Base-by-base conservation (phyloP, 2,113 vertebrate species). In the Leucosticte australis region DNA sequence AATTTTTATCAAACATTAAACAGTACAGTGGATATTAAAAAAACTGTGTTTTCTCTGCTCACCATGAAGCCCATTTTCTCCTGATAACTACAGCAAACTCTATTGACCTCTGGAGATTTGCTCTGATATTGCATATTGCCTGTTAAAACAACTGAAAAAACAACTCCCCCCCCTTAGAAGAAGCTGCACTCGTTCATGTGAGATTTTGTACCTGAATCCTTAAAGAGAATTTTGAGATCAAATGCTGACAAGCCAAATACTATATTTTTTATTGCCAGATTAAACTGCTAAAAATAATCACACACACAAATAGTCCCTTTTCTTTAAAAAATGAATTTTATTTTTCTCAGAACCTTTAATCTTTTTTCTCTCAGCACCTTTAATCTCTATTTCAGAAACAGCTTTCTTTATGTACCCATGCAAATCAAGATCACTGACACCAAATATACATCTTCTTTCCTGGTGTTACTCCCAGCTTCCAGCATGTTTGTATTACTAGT, bases 401-500 rank as follows among this genome's bases (percentile, higher is more conserved):
- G 21, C n/a, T 18, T 84, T 79, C 31, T 79, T 91, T 91, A 90
- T 50, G 23, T 83, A 83, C 46, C 55, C 46, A 89, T 46, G 57
- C 49, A 94, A 91, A 92, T 90, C 50, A 85, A 92, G 84, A 90
- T n/a, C 11, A 14, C 23, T 81, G 21, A 55, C 79, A 95, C 88
- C 59, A 90, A 92, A 88, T 13, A 77, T 16, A 59, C 10, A 42
- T 50, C 52, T 88, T 30, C 17, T 67, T 88, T 93, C 39, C 39
- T 13, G 6, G 39, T 55, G 27, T 41, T 55, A 59, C 4, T 46
- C 31, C 37, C 24, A 74, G 8, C 10, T 87, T 76, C 75, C 27
- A 77, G 64, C 3, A 0, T 64, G 28, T 78, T 84, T 85, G 20
- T 78, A 75, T 81, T 68, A 39, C 42, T 23, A 55, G 33, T 39